Evolutionary conservation across 1,140 invertebrate genomes (phyloP), one percentile per base, ranked within the genome.

Genomic region (Lutraria rhynchaena): DNA sequence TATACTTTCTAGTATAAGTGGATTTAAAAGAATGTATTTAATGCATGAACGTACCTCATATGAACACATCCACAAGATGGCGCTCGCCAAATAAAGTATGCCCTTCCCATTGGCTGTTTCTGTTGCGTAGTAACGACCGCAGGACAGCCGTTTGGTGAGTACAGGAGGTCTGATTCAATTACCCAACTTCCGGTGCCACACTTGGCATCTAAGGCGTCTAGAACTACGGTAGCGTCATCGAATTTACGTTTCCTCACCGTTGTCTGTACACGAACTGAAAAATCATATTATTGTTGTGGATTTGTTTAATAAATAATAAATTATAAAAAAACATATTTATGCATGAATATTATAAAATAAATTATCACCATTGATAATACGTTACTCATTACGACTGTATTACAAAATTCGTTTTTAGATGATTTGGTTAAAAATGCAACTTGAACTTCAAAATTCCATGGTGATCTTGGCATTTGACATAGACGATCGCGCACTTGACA

Each of bases 61-160:
- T 73, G 61, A 22, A 86, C 58, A 53, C 85, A 86, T 60, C 85
- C 85, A 78, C 85, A 86, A 11, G 31, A 22, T 31, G 85, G 85
- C 11, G 85, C 71, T 31, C 49, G 73, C 85, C 85, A 86, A 19
- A 65, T 81, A 37, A 86, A 84, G 17, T 33, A 51, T 65, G 75
- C 46, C 58, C 76, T 19, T 53, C 67, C 44, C 71, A 49, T 74
- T 41, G 81, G 63, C 53, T 84, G 44, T 81, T 80, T 67, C 70
- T 84, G 70, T 33, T 78, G 60, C 9, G 75, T 78, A 24, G 60
- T 60, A 22, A 86, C 83, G 60, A 86, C 76, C 17, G 75, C 60
- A 41, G 81, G 57, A 57, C 85, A 86, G 53, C 67, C 71, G 33
- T 76, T 11, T 2, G 85, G 85, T 24, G 82, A 81, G 9, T 75